Base-by-base conservation (phyloP, 2,888 invertebrate genomes). In the Idaea dimidiata region DNA sequence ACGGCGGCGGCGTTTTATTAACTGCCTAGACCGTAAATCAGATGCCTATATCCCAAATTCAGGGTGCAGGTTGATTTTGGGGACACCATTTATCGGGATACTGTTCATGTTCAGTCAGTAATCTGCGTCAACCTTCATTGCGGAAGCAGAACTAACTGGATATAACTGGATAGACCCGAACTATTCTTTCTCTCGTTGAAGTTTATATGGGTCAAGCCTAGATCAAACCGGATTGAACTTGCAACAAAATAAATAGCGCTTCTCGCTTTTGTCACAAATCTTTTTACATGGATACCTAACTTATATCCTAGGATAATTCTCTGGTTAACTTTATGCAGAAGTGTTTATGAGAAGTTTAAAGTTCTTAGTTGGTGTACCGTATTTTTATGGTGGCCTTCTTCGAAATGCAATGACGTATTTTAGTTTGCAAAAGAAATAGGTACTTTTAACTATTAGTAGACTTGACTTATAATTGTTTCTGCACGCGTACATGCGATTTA, bases 121-220 rank as follows among this genome's bases (percentile, higher is more conserved):
- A 10, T 43, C 43, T 43, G 43, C 43, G 14, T 8, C 14, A 43
- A 7, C 43, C 43, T 14, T 33, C 73, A 72, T 78, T 71, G 77
- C 71, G 76, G 79, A 79, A 84, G 87, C 83, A 82, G 82, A 83
- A 84, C 86, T 84, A 88, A 85, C 88, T 87, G 82, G 83, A 84
- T 88, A 85, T 83, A 85, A 81, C 84, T 82, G 80, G 82, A 81
- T 84, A 83, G 79, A 73, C 76, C 79, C 72, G 81, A 75, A 82
- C 82, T 80, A 83, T 88, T 88, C 84, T 86, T 86, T 87, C 78
- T 76, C 80, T 65, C 75, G 69, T 67, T 73, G 74, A 87, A 88
- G 83, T 88, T 90, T 89, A 87, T 88, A 84, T 88, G 78, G 89
- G 89, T 90, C 89, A 90, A 88, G 82, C 88, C 84, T 81, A 86